phyloP scores from a whole-genome alignment of 2,113 vertebrate genomes.

The Notiomystis cincta region DNA sequence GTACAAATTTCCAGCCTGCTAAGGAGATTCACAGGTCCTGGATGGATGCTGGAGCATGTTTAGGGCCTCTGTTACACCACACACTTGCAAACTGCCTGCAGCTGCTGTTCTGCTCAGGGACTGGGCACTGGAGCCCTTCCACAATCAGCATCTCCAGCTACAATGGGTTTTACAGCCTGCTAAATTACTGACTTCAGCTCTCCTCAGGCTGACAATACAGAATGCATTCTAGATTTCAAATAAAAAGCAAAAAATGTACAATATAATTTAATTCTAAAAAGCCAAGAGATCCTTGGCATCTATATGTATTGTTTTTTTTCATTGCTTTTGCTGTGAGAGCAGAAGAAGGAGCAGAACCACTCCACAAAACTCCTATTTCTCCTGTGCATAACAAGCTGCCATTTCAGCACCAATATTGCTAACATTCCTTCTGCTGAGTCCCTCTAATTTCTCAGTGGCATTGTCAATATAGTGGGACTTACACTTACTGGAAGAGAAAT shows the following conservation, averaged over 20 bases:
- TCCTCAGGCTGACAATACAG: background rate
- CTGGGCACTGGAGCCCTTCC: background rate
- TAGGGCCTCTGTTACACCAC: background rate
- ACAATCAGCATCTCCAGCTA: background rate
- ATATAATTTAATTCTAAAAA: background rate
- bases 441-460: constrained; percentile 21
- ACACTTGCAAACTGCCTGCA: background rate
- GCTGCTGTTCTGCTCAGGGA: background rate
- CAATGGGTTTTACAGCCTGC: background rate
- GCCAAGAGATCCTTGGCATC: background rate
- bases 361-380: background rate
- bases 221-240: background rate
- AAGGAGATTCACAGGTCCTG: background rate
- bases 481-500: constrained; percentile 27
- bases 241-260: background rate
- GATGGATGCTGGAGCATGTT: background rate
- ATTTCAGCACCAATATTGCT: background rate
- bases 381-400: background rate
- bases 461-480: background rate
- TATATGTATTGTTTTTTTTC: background rate
- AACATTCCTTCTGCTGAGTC: background rate
- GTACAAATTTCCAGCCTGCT: background rate
- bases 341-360: background rate
- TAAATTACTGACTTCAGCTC: background rate
- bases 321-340: background rate